phyloP scores from a whole-genome alignment of 2,888 invertebrate genomes.

The Cinara cedri region DNA sequence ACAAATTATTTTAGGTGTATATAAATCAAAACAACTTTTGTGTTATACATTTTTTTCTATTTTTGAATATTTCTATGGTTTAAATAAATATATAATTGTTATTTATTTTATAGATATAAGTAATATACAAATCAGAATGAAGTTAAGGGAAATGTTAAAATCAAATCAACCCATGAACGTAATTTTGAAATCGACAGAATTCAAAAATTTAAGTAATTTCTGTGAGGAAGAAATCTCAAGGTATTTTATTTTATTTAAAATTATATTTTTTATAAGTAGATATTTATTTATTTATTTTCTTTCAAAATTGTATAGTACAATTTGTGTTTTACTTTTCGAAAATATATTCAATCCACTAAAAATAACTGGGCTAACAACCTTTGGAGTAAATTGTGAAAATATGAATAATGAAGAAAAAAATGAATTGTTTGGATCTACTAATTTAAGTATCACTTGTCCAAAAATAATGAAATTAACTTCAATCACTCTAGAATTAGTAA shows the following conservation, averaged over 20 bases:
- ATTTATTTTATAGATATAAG: constrained; percentile 26
- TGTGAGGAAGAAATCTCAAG: constrained; percentile 35
- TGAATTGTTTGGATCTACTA: constrained; percentile 9
- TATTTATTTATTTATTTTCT: neutral
- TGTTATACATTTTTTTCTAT: too few relatives aligned
- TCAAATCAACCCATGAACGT: constrained; percentile 17
- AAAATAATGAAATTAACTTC: constrained; percentile 30
- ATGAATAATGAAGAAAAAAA: constrained; percentile 13
- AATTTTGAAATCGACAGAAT: constrained; percentile 45
- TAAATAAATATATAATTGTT: too few relatives aligned
- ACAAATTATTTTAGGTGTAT: too few relatives aligned
- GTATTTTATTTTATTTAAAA: constrained; percentile 8
- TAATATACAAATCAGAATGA: constrained; percentile 35
- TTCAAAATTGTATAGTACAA: constrained; percentile 15
- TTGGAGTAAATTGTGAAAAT: constrained; percentile 16
- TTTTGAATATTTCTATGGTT: too few relatives aligned
- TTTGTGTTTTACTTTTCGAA: constrained; percentile 44
- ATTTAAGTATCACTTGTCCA: constrained; percentile 33
- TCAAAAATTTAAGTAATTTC: constrained; percentile 39
- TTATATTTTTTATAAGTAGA: neutral
- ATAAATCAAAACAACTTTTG: too few relatives aligned
- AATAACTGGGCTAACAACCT: constrained; percentile 36
- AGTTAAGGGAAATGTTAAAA: constrained; percentile 7
- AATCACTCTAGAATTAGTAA: constrained; percentile 34
- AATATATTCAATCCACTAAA: constrained; percentile 4